Conservation (phyloP, 2,113 vertebrate genomes). For the Dipodomys merriami region DNA sequence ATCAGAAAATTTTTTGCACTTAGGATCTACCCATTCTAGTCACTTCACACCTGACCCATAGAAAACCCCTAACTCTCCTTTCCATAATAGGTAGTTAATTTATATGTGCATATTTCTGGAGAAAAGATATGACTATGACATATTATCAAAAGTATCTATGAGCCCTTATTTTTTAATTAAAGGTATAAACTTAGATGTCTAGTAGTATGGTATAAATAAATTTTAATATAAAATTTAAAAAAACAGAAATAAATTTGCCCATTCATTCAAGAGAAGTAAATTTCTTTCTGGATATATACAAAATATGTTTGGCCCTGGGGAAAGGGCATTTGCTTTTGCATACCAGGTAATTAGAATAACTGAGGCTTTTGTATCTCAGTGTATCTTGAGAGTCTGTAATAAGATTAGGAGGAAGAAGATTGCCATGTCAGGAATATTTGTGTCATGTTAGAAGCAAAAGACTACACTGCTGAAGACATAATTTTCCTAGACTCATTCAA, state of each 20-base stretch:
- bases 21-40: background rate
- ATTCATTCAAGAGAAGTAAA: background rate
- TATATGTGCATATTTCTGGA: background rate
- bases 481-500: background rate
- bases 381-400: background rate
- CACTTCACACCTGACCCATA: background rate
- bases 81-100: background rate
- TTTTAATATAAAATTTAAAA: background rate
- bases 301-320: background rate
- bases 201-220: background rate
- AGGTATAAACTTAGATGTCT: background rate
- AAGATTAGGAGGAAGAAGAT: background rate
- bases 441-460: background rate
- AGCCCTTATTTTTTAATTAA: too few species aligned
- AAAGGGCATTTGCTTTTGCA: background rate
- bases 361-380: background rate
- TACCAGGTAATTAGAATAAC: background rate
- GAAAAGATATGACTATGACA: background rate
- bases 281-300: background rate
- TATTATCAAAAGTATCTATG: background rate
- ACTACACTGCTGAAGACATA: background rate
- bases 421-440: background rate
- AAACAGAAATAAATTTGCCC: conserved; percentile 11
- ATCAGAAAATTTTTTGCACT: background rate
- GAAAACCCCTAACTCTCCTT: background rate